These are phyloP conservation scores for Morinoia aosen DNA, from an alignment of 2,888 invertebrate species.

Conservation along the genomic window DNA sequence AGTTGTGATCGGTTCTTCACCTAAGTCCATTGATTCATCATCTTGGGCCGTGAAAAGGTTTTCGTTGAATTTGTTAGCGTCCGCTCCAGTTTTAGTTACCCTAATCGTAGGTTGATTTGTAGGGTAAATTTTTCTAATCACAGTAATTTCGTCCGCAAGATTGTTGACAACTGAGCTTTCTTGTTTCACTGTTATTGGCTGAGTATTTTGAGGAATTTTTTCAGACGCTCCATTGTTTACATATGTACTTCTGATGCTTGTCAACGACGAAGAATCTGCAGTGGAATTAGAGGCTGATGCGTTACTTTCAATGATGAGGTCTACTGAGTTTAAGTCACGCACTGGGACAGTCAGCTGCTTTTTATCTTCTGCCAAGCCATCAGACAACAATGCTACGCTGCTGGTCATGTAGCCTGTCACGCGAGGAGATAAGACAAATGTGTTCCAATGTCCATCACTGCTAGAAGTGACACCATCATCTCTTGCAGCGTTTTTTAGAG, in stretches of 20 bases:
- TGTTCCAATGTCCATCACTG: background rate
- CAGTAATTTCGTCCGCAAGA: background rate
- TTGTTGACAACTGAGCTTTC: background rate
- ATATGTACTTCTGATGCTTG: background rate
- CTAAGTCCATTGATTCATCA: background rate
- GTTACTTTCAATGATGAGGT: background rate
- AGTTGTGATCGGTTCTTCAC: background rate
- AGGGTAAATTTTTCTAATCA: background rate
- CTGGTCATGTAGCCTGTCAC: background rate
- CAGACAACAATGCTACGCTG: background rate
- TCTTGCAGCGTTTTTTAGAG: background rate
- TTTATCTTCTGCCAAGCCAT: background rate
- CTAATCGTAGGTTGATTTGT: background rate
- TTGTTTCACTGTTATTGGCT: background rate
- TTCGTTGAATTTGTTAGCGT: background rate
- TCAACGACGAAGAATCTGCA: background rate
- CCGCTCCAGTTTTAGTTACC: background rate
- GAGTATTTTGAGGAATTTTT: background rate
- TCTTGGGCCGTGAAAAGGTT: background rate
- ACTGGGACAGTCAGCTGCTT: background rate
- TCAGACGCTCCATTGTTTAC: background rate
- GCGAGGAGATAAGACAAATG: background rate
- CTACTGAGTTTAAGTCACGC: background rate
- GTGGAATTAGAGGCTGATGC: background rate
- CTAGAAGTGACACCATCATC: background rate